Conservation (phyloP, 2,797 vertebrate species). For the Enteromius fasciolatus region DNA sequence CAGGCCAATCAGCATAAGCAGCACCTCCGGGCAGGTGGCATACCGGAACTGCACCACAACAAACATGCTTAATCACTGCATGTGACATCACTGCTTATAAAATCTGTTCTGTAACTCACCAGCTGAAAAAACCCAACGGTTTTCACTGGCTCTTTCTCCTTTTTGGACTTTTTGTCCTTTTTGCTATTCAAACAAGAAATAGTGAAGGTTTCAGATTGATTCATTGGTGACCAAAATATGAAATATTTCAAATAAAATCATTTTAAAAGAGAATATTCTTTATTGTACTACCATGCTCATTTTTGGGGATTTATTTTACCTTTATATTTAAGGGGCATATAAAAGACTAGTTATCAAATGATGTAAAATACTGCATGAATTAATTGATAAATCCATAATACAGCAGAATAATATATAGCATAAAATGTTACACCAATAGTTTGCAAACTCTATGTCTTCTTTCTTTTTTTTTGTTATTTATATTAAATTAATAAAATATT, state of each 20-base stretch:
- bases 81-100: neutral
- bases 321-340: neutral
- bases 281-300: neutral
- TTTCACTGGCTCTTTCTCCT: constrained; percentile 57
- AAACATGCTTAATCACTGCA: neutral
- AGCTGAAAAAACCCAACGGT: constrained; percentile 72
- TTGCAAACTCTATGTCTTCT: neutral
- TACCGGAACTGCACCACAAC: constrained; percentile 69
- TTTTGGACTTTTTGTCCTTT: constrained; percentile 45
- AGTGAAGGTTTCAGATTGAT: neutral
- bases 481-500: neutral
- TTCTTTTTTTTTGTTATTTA: neutral
- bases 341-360: neutral
- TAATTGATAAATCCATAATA: neutral
- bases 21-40: constrained; percentile 69
- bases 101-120: constrained; percentile 59
- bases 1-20: constrained; percentile 74
- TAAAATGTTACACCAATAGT: neutral
- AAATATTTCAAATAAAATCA: neutral
- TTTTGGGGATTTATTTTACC: neutral
- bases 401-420: neutral
- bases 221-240: no score
- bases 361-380: neutral
- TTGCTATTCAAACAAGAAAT: constrained; percentile 34
- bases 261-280: neutral